These are phyloP conservation scores for Brachyptera putata DNA, from an alignment of 2,888 invertebrate genomes.

Conservation along the genomic window DNA sequence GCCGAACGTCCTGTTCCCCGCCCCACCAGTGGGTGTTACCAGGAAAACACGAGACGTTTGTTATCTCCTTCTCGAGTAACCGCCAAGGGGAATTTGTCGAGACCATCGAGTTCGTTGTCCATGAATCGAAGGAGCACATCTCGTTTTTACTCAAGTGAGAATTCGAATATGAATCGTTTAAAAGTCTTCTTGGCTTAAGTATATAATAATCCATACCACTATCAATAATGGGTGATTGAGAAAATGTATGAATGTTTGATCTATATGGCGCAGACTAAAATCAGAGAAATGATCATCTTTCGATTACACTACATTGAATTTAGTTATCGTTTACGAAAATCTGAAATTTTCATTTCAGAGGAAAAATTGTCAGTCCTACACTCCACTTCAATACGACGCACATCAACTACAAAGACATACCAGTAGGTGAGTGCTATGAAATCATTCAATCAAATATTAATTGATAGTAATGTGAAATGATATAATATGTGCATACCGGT, in stretches of 20 bases:
- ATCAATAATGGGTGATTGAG: too few species aligned
- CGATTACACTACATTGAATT: too few species aligned
- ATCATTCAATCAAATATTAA: too few species aligned
- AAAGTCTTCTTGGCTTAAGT: neutral
- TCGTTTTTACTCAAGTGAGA: conserved; percentile 56
- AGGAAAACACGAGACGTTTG: conserved; percentile 51
- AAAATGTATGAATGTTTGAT: too few species aligned
- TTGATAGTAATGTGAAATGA: too few species aligned
- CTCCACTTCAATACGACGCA: conserved; percentile 51
- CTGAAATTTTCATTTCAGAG: conserved; percentile 51
- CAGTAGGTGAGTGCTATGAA: conserved; percentile 55
- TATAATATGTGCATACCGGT: too few species aligned
- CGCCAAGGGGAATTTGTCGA: conserved; percentile 60
- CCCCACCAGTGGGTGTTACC: conserved; percentile 47
- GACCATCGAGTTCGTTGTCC: conserved; percentile 54
- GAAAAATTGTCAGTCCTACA: conserved; percentile 57
- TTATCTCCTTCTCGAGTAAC: conserved; percentile 54
- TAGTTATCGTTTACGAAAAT: too few species aligned
- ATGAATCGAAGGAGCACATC: conserved; percentile 54
- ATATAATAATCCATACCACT: too few species aligned
- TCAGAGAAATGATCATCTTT: too few species aligned
- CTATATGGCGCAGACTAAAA: too few species aligned
- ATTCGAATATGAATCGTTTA: neutral
- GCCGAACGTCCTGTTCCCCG: conserved; percentile 52
- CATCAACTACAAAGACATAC: conserved; percentile 55